Evolutionary conservation across 1,140 invertebrate genomes (phyloP), one percentile per base, ranked within the genome.

Genomic region (Saccostrea echinata): DNA sequence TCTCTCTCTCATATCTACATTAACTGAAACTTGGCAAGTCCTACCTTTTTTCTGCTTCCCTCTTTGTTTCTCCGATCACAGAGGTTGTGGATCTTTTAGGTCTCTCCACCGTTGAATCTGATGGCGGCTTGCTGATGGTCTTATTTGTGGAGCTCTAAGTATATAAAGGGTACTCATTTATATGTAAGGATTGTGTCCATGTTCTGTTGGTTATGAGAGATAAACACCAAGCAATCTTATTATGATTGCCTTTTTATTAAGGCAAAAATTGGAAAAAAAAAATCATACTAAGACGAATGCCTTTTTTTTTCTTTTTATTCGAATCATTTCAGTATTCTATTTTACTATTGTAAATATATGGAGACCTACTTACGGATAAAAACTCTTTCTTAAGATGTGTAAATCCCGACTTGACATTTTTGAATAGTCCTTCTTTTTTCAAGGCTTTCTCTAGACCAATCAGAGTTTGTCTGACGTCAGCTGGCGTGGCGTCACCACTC

Each of bases 391-490:
- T 89, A 35, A 90, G 84, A 53, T 82, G 52, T 24, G 86, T 87
- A 27, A 91, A 91, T 52, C 88, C 89, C 43, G 86, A 76, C 81
- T 91, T 91, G 11, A 91, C 89, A 85, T 90, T 91, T 85, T 91
- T 91, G 52, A 88, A 91, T 6, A 91, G 86, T 30, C 91, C 91
- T 27, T 91, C 91, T n/a, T 91, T 88, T 55, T 91, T 91, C n/a
- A 91, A 61, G 0, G 88, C 88, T 64, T 90, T 90, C 64, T 91
- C 91, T 12, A 91, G 85, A 3, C 87, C 82, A 33, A 76, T 89
- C 18, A 91, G 85, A 24, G 86, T 84, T 6, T 53, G 35, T 55
- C 85, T 87, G 3, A 90, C 88, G 51, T 91, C 91, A 51, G 16
- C 18, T 4, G 87, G 35, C 13, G 84, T 57, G 11, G 64, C 87